Evolutionary conservation across 2,797 vertebrate genomes (phyloP), one percentile per base, ranked within the genome.

Genomic region (Pogoniulus pusillus): DNA sequence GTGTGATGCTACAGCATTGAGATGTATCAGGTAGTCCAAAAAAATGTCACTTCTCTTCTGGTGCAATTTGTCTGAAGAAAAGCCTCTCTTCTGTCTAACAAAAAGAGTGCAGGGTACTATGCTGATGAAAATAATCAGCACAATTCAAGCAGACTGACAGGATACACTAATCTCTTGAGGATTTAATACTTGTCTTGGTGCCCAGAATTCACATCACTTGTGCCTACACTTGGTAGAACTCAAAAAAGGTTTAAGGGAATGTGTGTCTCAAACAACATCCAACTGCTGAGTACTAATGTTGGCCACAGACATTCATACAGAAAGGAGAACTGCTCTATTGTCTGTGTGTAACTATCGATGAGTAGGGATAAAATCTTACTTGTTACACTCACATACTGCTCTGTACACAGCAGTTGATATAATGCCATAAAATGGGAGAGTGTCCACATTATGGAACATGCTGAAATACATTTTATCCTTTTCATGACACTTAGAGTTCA

Each of bases 391-490:
- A n/a, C 14, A 32, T 23, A 51, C 15, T 39, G 29, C 45, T 41
- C 37, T 51, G 5, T 10, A 45, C 2, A 14, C 19, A 27, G 8
- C 18, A 69, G 41, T 10, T 78, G 16, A 59, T 24, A 32, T 16
- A 54, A 41, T 4, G 3, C 22, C 3, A 8, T 17, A 7, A 85
- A 91, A 66, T 29, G 14, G 43, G 70, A 70, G 18, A 37, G 59
- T 0, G 0, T 4, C 66, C 3, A 0, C 35, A 29, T 57, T 63
- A 75, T 30, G 66, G 32, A 83, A 65, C 24, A 37, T 6, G n/a
- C 55, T 87, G 76, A 72, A 80, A 63, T n/a, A n/a, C n/a, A n/a
- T n/a, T n/a, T n/a, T n/a, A n/a, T n/a, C n/a, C n/a, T n/a, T n/a
- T 37, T 62, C 34, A 41, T 57, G 59, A 37, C 27, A 71, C 91